Conservation (phyloP, 1,140 invertebrate species). For the Triops longicaudatus region DNA sequence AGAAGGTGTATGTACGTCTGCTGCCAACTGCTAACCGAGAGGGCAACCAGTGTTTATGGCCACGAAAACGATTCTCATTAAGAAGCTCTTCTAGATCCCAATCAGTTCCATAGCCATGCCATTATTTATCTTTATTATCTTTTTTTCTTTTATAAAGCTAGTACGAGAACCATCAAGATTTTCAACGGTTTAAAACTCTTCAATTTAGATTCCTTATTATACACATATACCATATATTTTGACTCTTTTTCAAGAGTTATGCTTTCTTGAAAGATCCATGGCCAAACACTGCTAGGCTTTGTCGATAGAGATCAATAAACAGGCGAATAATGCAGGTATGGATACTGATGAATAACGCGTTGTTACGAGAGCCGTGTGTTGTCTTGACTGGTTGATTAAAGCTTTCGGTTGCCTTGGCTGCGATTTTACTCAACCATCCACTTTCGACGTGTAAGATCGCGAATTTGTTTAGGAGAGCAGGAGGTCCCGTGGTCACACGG, state of each 20-base stretch:
- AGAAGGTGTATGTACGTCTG: conserved; percentile 3
- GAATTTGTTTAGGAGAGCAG: neutral
- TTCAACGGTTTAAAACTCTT: neutral
- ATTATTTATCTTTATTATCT: conserved; percentile 10
- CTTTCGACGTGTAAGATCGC: neutral
- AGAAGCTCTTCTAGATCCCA: conserved; percentile 14
- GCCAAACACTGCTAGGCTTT: neutral
- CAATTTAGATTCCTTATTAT: conserved; percentile 12
- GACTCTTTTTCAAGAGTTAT: neutral
- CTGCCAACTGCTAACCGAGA: conserved; percentile 10
- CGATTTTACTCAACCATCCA: neutral
- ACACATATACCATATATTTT: neutral
- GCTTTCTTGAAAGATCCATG: neutral
- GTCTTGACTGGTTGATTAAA: neutral
- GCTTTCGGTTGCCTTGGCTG: neutral
- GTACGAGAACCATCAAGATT: neutral
- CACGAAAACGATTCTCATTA: conserved; percentile 15
- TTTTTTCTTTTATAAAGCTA: neutral
- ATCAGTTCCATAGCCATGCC: neutral
- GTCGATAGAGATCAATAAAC: neutral
- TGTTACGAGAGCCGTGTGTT: neutral
- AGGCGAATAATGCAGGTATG: neutral
- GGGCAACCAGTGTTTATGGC: conserved; percentile 10
- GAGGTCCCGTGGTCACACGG: neutral
- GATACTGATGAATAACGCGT: neutral